A percentile compares a stretch with the other conserved stretches of the same genome.
Evolutionary conservation across 2,888 invertebrate species (phyloP).

Genomic region (Mesorhabditis spiculigera): DNA sequence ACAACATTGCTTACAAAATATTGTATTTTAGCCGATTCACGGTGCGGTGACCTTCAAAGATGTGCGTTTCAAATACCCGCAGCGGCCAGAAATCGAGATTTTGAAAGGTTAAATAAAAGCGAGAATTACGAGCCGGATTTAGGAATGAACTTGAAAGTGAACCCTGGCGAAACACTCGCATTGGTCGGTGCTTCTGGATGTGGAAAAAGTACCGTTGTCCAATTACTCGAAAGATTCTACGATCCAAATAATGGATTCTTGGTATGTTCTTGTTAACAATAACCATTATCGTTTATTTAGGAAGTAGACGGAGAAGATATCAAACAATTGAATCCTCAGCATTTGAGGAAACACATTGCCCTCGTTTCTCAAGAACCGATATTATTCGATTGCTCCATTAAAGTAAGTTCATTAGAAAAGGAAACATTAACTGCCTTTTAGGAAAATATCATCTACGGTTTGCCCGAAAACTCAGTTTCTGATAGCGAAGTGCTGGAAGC

Average conservation of each 20-base stretch:
- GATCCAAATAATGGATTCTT: constrained; percentile 72
- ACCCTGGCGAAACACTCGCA: constrained; percentile 59
- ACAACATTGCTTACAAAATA: too few relatives aligned
- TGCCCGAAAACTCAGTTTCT: constrained; percentile 38
- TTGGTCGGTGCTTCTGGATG: constrained; percentile 61
- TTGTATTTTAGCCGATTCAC: not conserved
- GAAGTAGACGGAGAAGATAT: constrained; percentile 57
- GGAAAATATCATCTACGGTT: constrained; percentile 45
- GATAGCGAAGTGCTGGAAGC: constrained; percentile 56
- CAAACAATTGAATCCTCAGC: constrained; percentile 25
- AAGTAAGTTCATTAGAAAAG: not conserved
- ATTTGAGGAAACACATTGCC: constrained; percentile 58
- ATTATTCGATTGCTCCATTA: constrained; percentile 59
- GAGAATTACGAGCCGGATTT: too few relatives aligned
- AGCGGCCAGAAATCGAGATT: constrained; percentile 47
- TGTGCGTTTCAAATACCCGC: constrained; percentile 58
- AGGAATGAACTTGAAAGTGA: constrained; percentile 63
- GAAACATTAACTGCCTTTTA: not conserved
- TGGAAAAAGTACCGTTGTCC: constrained; percentile 60
- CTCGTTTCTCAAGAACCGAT: constrained; percentile 60
- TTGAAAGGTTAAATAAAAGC: constrained; percentile 15
- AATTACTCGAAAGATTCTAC: constrained; percentile 75
- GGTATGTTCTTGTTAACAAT: constrained; percentile 50
- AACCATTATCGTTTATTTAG: constrained; percentile 16
- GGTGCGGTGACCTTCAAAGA: constrained; percentile 17